Evolutionary conservation across 2,888 invertebrate genomes (phyloP).

Genomic region (Melanchra persicariae): DNA sequence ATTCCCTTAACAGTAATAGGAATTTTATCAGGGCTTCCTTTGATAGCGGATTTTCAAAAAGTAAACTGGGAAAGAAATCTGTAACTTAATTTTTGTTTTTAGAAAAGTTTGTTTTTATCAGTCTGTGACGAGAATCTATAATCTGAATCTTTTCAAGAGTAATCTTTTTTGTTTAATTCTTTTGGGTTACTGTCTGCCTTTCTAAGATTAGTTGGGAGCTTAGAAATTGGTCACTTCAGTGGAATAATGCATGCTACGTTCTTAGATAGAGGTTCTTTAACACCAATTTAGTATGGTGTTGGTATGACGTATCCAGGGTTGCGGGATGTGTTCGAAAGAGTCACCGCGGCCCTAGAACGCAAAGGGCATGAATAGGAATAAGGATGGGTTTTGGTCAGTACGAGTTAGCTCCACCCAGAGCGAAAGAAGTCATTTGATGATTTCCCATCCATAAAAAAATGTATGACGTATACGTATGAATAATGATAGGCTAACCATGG

Average conservation of each 20-base stretch:
- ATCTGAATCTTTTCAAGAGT: conserved; percentile 6
- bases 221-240: background rate
- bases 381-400: too few species aligned
- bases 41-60: conserved; percentile 27
- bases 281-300: too few species aligned
- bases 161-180: background rate
- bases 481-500: too few species aligned
- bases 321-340: too few species aligned
- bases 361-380: too few species aligned
- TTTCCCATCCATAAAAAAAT: too few species aligned
- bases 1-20: conserved; percentile 12
- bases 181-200: background rate
- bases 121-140: conserved; percentile 42
- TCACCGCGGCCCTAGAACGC: too few species aligned
- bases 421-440: too few species aligned
- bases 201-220: background rate
- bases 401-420: too few species aligned
- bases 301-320: too few species aligned
- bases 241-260: background rate
- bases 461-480: too few species aligned
- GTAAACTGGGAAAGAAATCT: conserved; percentile 19
- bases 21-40: conserved; percentile 24
- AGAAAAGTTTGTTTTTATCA: conserved; percentile 32
- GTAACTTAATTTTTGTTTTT: conserved; percentile 44
- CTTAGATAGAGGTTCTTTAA: too few species aligned